These are phyloP conservation scores for Oxycera nigricornis DNA, from an alignment of 2,888 invertebrate genomes.

Conservation along the genomic window DNA sequence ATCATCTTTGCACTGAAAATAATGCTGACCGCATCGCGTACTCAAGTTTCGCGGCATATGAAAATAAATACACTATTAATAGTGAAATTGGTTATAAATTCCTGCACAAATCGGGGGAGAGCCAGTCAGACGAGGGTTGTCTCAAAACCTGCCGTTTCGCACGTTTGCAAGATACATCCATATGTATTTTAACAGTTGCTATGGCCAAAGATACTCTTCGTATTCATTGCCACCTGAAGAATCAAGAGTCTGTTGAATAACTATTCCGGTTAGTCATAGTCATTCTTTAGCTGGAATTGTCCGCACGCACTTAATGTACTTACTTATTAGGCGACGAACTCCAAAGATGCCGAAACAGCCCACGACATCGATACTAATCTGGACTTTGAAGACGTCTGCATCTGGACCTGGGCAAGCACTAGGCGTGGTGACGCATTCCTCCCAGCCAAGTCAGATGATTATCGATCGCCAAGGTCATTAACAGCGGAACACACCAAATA, in stretches of 20 bases:
- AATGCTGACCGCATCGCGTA: constrained; percentile 24
- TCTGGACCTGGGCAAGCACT: constrained; percentile 1
- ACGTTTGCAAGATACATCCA: neutral
- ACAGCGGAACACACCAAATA: neutral
- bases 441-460: constrained; percentile 19
- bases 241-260: neutral
- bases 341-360: constrained; percentile 22
- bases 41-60: neutral
- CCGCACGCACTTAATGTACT: constrained; percentile 15
- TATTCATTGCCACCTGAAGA: neutral
- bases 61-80: neutral
- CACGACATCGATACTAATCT: constrained; percentile 26
- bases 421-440: constrained; percentile 31
- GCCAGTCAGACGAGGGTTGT: neutral
- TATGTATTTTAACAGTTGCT: neutral
- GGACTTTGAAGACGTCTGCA: neutral
- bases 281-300: neutral
- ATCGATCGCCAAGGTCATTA: constrained; percentile 23
- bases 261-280: constrained; percentile 6
- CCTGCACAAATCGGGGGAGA: neutral
- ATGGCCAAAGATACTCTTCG: neutral
- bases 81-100: neutral
- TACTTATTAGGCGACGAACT: constrained; percentile 27
- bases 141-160: neutral
- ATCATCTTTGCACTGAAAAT: constrained; percentile 24